Evolutionary conservation across 2,888 invertebrate species (phyloP).

Genomic region (Harpalus rufipes): DNA sequence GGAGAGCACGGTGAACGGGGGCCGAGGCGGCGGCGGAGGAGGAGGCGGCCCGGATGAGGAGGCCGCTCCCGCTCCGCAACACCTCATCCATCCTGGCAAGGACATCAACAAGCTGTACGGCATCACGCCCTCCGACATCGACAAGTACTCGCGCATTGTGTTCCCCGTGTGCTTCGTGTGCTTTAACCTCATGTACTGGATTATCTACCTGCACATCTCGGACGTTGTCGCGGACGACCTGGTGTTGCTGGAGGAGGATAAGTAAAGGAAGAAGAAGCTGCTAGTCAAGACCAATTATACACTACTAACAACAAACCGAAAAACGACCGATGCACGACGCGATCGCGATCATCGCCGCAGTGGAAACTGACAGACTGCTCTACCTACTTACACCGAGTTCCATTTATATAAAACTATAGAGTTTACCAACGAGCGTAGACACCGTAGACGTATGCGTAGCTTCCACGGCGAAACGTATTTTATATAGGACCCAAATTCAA

Average conservation of each 20-base stretch:
- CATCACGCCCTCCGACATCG: conserved; percentile 98
- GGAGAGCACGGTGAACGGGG: conserved; percentile 94
- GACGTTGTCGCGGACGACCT: conserved; percentile 97
- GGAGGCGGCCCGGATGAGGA: conserved; percentile 79
- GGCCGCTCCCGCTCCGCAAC: conserved; percentile 84
- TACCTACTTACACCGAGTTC: conserved; percentile 67
- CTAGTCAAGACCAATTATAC: conserved; percentile 9
- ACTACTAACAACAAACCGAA: not conserved
- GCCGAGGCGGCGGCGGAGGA: conserved; percentile 76
- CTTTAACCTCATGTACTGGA: conserved; percentile 99
- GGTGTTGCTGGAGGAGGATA: conserved; percentile 87
- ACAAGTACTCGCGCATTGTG: conserved; percentile 98
- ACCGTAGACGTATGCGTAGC: conserved; percentile 71
- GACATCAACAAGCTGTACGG: conserved; percentile 95
- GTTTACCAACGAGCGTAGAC: conserved; percentile 72
- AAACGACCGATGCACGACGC: conserved; percentile 23
- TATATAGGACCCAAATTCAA: conserved; percentile 69
- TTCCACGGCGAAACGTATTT: conserved; percentile 73
- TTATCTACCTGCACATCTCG: conserved; percentile 96
- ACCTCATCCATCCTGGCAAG: conserved; percentile 92
- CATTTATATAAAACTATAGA: conserved; percentile 70
- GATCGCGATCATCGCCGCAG: conserved; percentile 30
- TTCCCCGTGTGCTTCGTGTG: conserved; percentile 99
- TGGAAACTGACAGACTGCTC: conserved; percentile 37
- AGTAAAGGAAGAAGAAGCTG: conserved; percentile 37